Conservation (phyloP, 2,113 vertebrate genomes). For the Stigmatopora nigra region DNA sequence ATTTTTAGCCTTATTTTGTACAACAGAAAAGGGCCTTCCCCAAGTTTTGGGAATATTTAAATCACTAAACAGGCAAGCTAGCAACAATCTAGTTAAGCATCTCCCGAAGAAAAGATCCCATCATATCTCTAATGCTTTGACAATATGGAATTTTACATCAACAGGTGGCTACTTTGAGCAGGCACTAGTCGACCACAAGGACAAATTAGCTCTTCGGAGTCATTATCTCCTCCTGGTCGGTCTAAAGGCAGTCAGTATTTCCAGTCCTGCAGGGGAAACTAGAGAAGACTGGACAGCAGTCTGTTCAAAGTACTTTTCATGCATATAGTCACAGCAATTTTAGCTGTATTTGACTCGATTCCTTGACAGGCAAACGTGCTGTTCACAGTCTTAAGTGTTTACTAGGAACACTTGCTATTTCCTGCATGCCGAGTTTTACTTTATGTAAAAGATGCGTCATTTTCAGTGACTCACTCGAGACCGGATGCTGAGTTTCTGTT, state of each 20-base stretch:
- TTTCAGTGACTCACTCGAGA: conserved; percentile 5
- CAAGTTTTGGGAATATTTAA: too few relatives aligned
- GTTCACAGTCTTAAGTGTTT: background rate
- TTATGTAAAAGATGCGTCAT: conserved; percentile 5
- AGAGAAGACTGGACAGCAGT: conserved; percentile 33
- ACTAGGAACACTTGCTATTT: background rate
- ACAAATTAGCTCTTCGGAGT: conserved; percentile 20
- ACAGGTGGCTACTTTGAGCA: conserved; percentile 47
- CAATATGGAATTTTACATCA: conserved; percentile 42
- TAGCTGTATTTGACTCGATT: background rate
- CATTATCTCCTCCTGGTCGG: conserved; percentile 27
- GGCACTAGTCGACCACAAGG: conserved; percentile 29
- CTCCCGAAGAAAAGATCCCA: conserved; percentile 9
- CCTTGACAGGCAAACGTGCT: background rate
- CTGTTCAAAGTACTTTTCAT: conserved; percentile 19
- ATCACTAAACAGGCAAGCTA: too few relatives aligned
- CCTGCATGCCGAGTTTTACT: background rate
- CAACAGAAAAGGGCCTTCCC: too few relatives aligned
- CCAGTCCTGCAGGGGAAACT: conserved; percentile 42
- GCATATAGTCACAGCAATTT: background rate
- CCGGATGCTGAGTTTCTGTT: background rate
- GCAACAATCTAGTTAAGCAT: background rate
- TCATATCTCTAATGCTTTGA: conserved; percentile 22
- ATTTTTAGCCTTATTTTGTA: too few relatives aligned
- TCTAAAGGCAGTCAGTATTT: conserved; percentile 43